Base-by-base conservation (phyloP, 2,888 invertebrate species). In the Microctonus brassicae region DNA sequence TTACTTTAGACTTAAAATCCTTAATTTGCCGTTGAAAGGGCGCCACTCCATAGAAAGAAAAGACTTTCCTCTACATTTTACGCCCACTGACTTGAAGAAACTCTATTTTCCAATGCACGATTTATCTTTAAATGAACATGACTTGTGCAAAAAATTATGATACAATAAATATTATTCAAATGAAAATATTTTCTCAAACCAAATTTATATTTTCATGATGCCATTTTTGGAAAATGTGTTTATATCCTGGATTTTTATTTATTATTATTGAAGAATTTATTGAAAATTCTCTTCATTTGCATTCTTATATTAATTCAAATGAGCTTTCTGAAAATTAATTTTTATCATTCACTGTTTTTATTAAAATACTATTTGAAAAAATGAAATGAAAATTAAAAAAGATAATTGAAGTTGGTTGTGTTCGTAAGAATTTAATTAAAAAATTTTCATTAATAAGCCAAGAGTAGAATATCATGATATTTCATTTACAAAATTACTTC, bases 1-100 rank as follows among this genome's bases (percentile, higher is more conserved):
- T 82, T 83, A 82, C 77, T 82, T 80, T 78, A 74, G 76, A 79
- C 80, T 80, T 80, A 81, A 80, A 80, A 79, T 79, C 79, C 77
- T 80, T 78, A 82, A 78, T 76, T 77, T 72, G 69, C 81, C 77
- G 76, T 75, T 73, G 76, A 79, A 80, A 82, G 78, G 76, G 73
- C 69, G 67, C 53, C 68, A 60, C 63, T 61, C 42, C 52, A 53
- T 33, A 22, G 53, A 36, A 22, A 17, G 24, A 55, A 64, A 22
- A 57, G 58, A 55, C 29, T 29, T 71, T 71, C 53, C 47, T 11
- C 62, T 69, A 55, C 65, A 58, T 61, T 53, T 61, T 53, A 53
- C 52, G 64, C 33, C 47, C 63, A 36, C 55, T 65, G 60, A 52
- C 34, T 57, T 58, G 53, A 52, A 17, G 17, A 47, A 58, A 58